Conservation (phyloP, 2,797 vertebrate genomes). For the Helicolenus hilgendorfi region DNA sequence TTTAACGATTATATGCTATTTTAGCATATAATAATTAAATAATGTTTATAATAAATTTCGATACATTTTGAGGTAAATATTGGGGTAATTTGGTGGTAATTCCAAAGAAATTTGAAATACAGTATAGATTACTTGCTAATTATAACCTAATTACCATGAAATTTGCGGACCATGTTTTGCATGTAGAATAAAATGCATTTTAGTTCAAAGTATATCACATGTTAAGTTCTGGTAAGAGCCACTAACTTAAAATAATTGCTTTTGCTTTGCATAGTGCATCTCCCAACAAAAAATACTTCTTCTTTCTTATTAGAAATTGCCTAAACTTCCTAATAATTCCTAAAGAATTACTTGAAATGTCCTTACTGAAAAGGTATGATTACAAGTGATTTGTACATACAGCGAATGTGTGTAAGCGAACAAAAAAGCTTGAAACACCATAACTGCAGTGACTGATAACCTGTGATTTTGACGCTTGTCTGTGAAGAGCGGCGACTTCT, state of each 20-base stretch:
- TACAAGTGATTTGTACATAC: neutral
- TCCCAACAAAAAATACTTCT: neutral
- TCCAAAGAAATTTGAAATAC: no score
- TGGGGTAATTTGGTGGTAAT: rapidly evolving
- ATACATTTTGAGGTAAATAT: no score
- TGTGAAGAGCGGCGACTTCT: neutral
- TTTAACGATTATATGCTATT: no score
- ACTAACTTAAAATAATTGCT: neutral
- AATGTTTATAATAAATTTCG: no score
- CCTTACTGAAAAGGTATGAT: neutral
- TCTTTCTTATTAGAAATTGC: neutral
- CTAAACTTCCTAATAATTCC: neutral
- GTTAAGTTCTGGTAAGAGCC: neutral
- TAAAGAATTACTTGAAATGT: neutral
- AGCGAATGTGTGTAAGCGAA: no score
- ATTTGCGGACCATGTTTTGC: no score
- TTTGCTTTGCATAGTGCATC: neutral
- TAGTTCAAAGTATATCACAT: neutral
- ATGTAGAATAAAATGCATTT: no score
- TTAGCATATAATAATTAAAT: no score
- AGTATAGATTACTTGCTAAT: no score
- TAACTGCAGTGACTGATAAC: neutral
- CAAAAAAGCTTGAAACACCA: neutral
- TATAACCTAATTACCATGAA: no score
- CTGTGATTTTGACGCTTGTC: neutral